phyloP scores from a whole-genome alignment of 2,113 vertebrate genomes.

The Aspiorhynchus laticeps region DNA sequence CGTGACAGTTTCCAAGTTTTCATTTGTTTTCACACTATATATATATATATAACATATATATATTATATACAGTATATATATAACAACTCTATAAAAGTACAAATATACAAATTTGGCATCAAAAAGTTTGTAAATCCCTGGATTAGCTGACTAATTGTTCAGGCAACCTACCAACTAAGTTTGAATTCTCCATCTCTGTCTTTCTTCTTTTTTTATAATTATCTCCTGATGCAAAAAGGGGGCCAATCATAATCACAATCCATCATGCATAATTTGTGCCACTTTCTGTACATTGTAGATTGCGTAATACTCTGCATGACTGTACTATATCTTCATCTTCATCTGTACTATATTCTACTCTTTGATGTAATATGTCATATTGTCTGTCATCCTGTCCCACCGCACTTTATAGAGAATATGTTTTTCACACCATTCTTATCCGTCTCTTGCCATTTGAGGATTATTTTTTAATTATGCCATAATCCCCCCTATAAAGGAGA shows the following conservation, averaged over 20 bases:
- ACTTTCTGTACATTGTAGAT: background rate
- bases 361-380: background rate
- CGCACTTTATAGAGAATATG: background rate
- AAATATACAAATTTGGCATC: no score
- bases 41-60: no score
- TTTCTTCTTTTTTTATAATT: background rate
- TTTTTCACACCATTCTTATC: constrained; percentile 1
- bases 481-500: constrained; percentile 41
- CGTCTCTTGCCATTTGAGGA: constrained; percentile 5
- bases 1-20: no score
- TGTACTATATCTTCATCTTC: background rate
- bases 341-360: background rate
- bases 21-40: no score
- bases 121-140: background rate
- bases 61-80: no score
- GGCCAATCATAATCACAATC: background rate
- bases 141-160: background rate
- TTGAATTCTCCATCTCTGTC: background rate
- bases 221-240: background rate
- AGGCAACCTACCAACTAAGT: background rate
- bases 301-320: background rate
- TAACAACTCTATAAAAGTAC: no score
- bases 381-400: background rate
- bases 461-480: constrained; percentile 50
- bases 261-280: background rate